Base-by-base conservation (phyloP, 2,797 vertebrate genomes). In the Geotrypetes seraphini region DNA sequence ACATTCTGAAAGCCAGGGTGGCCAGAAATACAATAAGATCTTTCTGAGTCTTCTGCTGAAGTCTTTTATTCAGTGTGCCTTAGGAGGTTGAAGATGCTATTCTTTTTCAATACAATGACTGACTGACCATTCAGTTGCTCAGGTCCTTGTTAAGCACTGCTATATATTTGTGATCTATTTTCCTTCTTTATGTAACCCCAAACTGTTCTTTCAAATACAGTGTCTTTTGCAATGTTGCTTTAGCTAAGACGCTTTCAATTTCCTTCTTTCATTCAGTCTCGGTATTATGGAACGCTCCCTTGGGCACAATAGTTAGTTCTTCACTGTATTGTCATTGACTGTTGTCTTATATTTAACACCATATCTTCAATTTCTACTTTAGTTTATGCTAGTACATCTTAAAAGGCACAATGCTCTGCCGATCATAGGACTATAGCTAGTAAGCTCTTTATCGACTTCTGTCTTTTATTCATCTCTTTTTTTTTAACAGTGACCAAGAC, bases 271-370 rank as follows among this genome's bases (percentile, higher is more conserved):
- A 36, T 33, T 57, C 31, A 25, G 15, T 34, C 2, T 34, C 2
- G 8, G 10, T 25, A 47, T 17, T 6, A 8, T 10, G 12, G 5
- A 12, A 11, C 12, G 36, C 19, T 31, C 25, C 50, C 22, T 8
- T 1, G 5, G 43, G 15, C 24, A 34, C 25, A 31, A 4, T 1
- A 1, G 15, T 39, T 43, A 44, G 27, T 12, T 31, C 59, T 66
- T 47, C 5, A 6, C 34, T 34, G 13, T 17, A 28, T 19, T 43
- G 22, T 29, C 44, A 30, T 36, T 55, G 45, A 36, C 24, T 59
- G 66, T 52, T 41, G 26, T 47, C 54, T 69, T 47, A 5, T 31
- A 53, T 53, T 57, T 62, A 54, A 42, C 38, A 23, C 25, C 8
- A 27, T 3, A 15, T 38, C 40, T 66, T 63, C 53, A 41, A 29